A percentile compares a stretch with the other conserved stretches of the same genome.
Conservation (phyloP, 2,797 vertebrate genomes). For the Sebastes glaucus region DNA sequence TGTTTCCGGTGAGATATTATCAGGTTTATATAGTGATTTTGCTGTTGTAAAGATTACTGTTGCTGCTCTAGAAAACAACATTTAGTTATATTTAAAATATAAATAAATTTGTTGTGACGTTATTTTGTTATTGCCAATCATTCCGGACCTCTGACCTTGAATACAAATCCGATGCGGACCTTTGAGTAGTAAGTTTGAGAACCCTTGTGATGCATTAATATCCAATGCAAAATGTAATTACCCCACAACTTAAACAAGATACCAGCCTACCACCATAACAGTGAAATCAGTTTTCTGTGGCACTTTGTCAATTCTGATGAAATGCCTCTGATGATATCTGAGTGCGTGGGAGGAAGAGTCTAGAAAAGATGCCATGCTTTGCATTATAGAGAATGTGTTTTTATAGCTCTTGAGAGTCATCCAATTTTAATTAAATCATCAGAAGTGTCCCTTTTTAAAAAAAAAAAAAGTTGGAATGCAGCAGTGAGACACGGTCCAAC, state of each 20-base stretch:
- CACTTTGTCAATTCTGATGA: background rate
- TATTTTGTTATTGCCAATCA: fast-evolving
- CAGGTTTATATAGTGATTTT: no score
- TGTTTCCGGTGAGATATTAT: no score
- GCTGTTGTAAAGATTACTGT: no score
- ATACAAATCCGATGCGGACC: fast-evolving
- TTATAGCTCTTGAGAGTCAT: background rate
- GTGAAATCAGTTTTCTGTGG: background rate
- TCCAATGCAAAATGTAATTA: background rate
- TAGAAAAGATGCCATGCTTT: background rate
- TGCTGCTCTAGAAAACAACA: no score
- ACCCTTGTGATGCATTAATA: background rate
- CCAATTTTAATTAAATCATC: background rate
- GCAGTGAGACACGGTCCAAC: background rate
- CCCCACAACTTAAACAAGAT: background rate
- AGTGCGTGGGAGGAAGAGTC: background rate
- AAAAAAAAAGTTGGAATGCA: background rate
- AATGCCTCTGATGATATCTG: background rate
- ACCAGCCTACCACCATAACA: background rate
- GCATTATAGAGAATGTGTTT: background rate
- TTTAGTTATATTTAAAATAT: no score
- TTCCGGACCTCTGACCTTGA: no score
- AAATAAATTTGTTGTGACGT: no score
- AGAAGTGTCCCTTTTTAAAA: background rate
- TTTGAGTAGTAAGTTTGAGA: background rate